A percentile compares a stretch with the other conserved stretches of the same genome.
Conservation (phyloP, 2,888 invertebrate species). For the Labia minor region DNA sequence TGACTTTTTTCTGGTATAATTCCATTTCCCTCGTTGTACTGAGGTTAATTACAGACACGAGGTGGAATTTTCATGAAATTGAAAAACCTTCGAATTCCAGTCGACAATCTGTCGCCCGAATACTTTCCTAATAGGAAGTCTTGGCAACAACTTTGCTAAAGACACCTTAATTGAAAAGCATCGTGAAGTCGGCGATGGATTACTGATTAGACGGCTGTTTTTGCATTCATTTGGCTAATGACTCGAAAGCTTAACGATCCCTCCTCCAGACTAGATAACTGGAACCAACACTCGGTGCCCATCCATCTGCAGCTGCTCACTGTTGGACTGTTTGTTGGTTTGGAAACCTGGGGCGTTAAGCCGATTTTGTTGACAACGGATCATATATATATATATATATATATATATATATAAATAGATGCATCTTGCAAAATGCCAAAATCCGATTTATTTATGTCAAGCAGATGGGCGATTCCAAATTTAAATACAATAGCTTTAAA, state of each 20-base stretch:
- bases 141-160: neutral
- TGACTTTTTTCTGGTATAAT: too few species aligned
- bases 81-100: neutral
- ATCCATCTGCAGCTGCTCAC: neutral
- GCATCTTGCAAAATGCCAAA: conserved; percentile 1
- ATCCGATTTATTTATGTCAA: neutral
- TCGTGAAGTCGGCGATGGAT: neutral
- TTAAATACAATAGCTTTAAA: conserved; percentile 7
- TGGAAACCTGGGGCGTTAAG: neutral
- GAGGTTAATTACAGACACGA: too few species aligned
- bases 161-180: conserved; percentile 7
- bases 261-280: neutral
- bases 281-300: neutral
- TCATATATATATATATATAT: neutral
- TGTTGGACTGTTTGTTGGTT: neutral
- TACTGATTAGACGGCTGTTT: neutral
- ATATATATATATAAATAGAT: neutral
- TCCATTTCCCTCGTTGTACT: too few species aligned
- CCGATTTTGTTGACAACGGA: conserved; percentile 13
- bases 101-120: conserved; percentile 1
- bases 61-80: too few species aligned
- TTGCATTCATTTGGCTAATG: conserved; percentile 13
- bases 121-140: neutral
- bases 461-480: conserved; percentile 7
- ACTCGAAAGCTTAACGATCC: neutral